Conservation (phyloP, 23 tunicate species). For the Ciona savignyi region DNA sequence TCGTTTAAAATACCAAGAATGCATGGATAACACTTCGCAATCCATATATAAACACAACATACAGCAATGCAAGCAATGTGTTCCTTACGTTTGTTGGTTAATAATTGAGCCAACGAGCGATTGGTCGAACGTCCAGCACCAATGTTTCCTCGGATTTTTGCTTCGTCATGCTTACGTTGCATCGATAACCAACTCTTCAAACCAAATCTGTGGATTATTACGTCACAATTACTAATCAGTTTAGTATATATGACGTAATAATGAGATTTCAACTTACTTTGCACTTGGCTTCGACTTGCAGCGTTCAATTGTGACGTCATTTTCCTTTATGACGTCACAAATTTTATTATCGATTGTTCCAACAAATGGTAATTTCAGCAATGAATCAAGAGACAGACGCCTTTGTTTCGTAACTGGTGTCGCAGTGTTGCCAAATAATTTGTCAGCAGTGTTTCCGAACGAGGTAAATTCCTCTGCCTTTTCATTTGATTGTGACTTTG, state of each 20-base stretch:
- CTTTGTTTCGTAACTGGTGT: background rate
- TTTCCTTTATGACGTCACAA: slow-evolving; percentile 11
- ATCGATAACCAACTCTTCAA: background rate
- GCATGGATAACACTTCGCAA: too few relatives aligned
- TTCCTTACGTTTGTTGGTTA: too few relatives aligned
- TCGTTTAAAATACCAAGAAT: too few relatives aligned
- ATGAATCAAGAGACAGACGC: background rate
- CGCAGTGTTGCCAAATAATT: background rate
- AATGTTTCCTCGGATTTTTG: background rate
- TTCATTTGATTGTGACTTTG: background rate
- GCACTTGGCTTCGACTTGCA: slow-evolving; percentile 5
- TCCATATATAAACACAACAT: too few relatives aligned
- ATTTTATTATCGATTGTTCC: slow-evolving; percentile 10
- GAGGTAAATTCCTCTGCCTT: background rate
- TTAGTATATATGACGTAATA: background rate
- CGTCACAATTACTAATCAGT: background rate
- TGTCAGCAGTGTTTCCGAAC: background rate
- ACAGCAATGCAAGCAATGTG: too few relatives aligned
- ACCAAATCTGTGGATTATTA: background rate
- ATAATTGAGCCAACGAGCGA: too few relatives aligned
- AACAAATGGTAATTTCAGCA: background rate
- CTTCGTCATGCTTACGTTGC: slow-evolving; percentile 1
- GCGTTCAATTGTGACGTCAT: background rate
- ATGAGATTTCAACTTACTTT: slow-evolving; percentile 8
- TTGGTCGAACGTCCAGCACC: too few relatives aligned